Evolutionary conservation across 2,888 invertebrate species (phyloP).

Genomic region (Habrosyne pyritoides): DNA sequence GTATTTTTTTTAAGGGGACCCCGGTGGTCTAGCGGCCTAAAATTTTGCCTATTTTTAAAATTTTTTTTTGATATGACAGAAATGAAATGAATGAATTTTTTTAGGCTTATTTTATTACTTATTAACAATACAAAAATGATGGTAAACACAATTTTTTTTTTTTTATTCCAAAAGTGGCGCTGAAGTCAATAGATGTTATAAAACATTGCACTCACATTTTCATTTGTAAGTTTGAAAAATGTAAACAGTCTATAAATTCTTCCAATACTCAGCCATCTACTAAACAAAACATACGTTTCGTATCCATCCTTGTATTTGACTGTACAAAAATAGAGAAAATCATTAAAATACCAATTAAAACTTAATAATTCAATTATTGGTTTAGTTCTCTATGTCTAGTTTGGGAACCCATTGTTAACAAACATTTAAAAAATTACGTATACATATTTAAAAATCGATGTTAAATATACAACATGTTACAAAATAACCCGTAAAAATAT

Average conservation of each 20-base stretch:
- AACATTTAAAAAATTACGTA: neutral
- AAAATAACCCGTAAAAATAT: too few relatives aligned
- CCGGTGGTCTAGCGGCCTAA: too few relatives aligned
- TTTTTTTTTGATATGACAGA: too few relatives aligned
- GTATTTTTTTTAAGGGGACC: too few relatives aligned
- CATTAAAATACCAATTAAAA: neutral
- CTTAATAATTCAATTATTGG: slow-evolving; percentile 2
- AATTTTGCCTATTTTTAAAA: too few relatives aligned
- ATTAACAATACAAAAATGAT: neutral
- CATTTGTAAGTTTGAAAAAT: slow-evolving; percentile 55
- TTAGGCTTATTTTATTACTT: too few relatives aligned
- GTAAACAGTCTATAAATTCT: slow-evolving; percentile 63
- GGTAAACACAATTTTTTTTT: neutral
- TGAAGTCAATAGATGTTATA: neutral
- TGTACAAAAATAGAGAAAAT: slow-evolving; percentile 27
- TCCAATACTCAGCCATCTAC: slow-evolving; percentile 59
- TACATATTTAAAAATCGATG: too few relatives aligned
- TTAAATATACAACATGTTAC: too few relatives aligned
- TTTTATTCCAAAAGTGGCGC: too few relatives aligned
- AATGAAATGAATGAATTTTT: too few relatives aligned
- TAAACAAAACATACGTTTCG: slow-evolving; percentile 31
- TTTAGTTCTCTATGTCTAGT: too few relatives aligned
- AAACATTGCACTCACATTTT: slow-evolving; percentile 51
- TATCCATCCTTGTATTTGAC: slow-evolving; percentile 34
- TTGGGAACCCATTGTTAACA: too few relatives aligned